These are phyloP conservation scores for Gastracanthus pulcherrimus DNA, from an alignment of 2,888 invertebrate genomes.

Conservation along the genomic window DNA sequence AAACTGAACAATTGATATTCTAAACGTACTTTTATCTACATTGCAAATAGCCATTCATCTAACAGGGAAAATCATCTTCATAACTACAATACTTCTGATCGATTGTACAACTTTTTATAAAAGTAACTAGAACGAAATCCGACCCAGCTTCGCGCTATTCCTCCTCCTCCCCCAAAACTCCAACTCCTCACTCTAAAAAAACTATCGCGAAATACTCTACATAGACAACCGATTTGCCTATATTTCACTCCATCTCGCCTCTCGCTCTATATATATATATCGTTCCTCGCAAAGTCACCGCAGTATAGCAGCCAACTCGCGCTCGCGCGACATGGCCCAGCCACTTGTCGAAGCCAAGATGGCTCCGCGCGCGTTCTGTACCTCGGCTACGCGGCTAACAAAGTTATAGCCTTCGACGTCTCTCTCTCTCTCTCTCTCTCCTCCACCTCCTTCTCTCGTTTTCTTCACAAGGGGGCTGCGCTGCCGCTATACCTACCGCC, in stretches of 20 bases:
- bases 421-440: slow-evolving; percentile 60
- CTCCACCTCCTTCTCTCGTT: neutral
- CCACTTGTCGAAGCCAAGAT: slow-evolving; percentile 73
- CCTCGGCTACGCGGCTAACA: slow-evolving; percentile 70
- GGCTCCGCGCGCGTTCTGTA: slow-evolving; percentile 75
- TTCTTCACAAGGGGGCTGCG: slow-evolving; percentile 16
- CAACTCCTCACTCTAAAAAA: too few relatives aligned
- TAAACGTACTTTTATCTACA: too few relatives aligned
- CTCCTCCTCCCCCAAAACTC: too few relatives aligned
- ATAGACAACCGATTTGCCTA: slow-evolving; percentile 42
- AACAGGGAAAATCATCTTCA: too few relatives aligned
- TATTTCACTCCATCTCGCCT: neutral
- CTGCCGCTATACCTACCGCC: neutral
- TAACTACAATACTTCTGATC: too few relatives aligned
- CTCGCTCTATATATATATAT: neutral
- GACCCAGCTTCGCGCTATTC: too few relatives aligned
- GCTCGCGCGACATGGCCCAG: slow-evolving; percentile 57
- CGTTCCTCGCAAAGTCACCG: slow-evolving; percentile 59
- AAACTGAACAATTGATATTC: too few relatives aligned
- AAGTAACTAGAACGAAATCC: too few relatives aligned
- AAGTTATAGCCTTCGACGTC: slow-evolving; percentile 73
- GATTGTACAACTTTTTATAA: too few relatives aligned
- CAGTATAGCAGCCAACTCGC: slow-evolving; percentile 64
- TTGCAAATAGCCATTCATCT: too few relatives aligned
- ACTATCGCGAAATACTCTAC: neutral